These are phyloP conservation scores for Baryphthengus martii DNA, from an alignment of 2,113 vertebrate genomes.

Conservation along the genomic window DNA sequence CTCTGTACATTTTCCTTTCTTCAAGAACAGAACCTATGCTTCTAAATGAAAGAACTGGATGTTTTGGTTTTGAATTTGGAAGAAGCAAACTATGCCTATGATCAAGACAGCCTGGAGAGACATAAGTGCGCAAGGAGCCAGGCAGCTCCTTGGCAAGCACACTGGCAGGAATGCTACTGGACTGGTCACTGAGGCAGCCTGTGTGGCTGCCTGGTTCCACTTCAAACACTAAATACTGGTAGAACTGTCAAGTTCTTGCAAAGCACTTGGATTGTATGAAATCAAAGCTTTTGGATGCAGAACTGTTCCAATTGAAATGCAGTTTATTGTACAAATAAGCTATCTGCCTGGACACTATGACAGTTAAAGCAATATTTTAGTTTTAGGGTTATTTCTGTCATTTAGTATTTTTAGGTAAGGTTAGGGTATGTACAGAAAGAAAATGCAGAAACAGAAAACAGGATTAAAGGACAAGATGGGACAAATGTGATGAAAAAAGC, in stretches of 20 bases:
- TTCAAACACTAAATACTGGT: background rate
- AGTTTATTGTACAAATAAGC: background rate
- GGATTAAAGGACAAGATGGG: background rate
- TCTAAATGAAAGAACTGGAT: background rate
- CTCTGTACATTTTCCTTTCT: background rate
- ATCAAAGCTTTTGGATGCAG: background rate
- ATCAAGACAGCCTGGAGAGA: background rate
- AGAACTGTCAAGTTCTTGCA: background rate
- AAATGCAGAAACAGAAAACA: background rate
- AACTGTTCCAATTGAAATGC: background rate
- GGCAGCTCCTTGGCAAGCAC: background rate
- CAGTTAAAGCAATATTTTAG: background rate
- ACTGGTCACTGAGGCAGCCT: background rate
- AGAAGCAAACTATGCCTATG: background rate
- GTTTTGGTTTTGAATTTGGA: background rate
- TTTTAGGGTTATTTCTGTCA: background rate
- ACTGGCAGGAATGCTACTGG: background rate
- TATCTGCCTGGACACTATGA: background rate
- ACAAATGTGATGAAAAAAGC: background rate
- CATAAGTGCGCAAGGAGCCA: background rate
- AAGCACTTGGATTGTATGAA: background rate
- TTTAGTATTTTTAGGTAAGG: background rate
- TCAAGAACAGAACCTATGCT: background rate
- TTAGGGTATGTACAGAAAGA: background rate
- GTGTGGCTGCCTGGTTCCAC: background rate